Percentiles rank a stretch among this genome's conserved stretches.
Conservation (phyloP, 2,797 vertebrate genomes). For the Spheniscus humboldti region DNA sequence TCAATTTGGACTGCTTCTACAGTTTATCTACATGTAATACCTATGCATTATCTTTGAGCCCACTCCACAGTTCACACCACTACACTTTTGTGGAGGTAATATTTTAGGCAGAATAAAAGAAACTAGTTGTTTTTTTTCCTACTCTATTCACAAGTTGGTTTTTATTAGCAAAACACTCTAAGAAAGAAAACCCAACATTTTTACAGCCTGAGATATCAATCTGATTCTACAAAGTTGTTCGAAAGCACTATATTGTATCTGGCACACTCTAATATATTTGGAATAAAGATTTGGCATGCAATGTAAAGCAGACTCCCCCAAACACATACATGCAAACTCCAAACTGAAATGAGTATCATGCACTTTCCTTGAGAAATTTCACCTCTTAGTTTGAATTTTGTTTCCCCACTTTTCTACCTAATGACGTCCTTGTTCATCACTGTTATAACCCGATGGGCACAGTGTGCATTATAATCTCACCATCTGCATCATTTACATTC, state of each 20-base stretch:
- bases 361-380: background rate
- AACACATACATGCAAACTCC: background rate
- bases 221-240: background rate
- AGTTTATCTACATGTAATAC: background rate
- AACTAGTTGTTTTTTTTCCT: background rate
- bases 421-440: constrained; percentile 30
- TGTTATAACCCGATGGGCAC: background rate
- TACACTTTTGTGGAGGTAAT: background rate
- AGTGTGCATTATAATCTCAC: constrained; percentile 35
- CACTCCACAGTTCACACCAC: background rate
- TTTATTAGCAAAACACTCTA: background rate
- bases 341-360: background rate
- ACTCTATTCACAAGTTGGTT: background rate
- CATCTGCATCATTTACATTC: constrained; percentile 57
- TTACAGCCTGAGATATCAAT: constrained; percentile 7
- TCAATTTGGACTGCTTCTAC: background rate
- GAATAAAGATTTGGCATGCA: background rate
- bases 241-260: background rate
- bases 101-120: background rate
- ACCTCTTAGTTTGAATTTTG: background rate
- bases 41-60: background rate
- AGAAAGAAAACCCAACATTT: background rate
- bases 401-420: background rate
- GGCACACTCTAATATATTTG: background rate
- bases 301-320: background rate